Evolutionary conservation across 92 coral and sea anemone species (phyloP), one percentile per base, ranked within the genome.

Genomic region (Actinernus sp.): DNA sequence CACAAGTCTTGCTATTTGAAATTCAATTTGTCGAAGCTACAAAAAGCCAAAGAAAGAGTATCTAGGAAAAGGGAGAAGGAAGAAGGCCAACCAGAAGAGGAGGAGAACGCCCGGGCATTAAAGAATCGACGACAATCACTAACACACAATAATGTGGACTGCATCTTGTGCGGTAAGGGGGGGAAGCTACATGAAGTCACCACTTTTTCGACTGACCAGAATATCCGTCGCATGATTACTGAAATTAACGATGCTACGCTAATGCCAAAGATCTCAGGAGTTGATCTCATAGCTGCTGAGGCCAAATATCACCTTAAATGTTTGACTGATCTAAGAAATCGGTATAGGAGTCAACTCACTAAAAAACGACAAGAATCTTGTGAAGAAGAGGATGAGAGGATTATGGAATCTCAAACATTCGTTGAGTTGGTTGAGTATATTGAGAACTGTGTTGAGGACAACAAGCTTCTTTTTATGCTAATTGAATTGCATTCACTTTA

Each of bases 251-350:
- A 87, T 49, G 41, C 34, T 14, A 61, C 81, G 26, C 82, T 79
- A 1, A 48, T 59, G 31, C 87, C 83, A n/a, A 79, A 32, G 39
- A 66, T 79, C 33, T 86, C 79, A 22, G 91, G 77, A 23, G 81
- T 78, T 71, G 91, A 85, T 39, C 86, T 85, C 39, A 78, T 85
- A 27, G 91, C 91, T 26, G 84, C 71, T n/a, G 87, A 86, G 24
- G 92, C 87, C 19, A 79, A 65, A 38, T 86, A 86, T 29, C 87
- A 86, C 38, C 46, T 79, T 17, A 74, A 81, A 36, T 80, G 88
- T 50, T 13, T 86, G 84, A 86, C 80, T 19, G 79, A 79, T 36
- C 69, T 86, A 36, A 59, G 83, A 49, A 79, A 79, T 20, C 79
- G 84, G 9, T 79, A 86, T 55, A 73, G 79, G 48, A 33, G 40